phyloP scores from a whole-genome alignment of 2,888 invertebrate genomes.

The Tholera decimalis region DNA sequence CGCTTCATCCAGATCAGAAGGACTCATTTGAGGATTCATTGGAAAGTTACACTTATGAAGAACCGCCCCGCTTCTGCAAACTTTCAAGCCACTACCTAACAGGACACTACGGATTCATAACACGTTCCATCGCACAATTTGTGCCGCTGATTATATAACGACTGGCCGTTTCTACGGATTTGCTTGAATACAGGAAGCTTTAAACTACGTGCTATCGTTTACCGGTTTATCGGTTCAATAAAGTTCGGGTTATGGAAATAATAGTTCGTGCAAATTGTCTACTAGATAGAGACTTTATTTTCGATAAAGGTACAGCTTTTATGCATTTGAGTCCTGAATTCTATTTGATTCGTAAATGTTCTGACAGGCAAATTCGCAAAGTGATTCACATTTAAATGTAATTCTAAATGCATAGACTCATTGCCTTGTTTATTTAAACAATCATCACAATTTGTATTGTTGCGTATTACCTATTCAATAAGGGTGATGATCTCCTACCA shows the following conservation, averaged over 20 bases:
- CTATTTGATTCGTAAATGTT: too few species aligned
- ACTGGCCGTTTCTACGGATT: constrained; percentile 6
- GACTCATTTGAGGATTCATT: too few species aligned
- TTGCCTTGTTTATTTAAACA: too few species aligned
- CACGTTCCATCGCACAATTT: constrained; percentile 20
- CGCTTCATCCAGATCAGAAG: too few species aligned
- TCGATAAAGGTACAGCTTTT: too few species aligned
- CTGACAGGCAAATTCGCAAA: too few species aligned
- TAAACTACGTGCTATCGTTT: constrained; percentile 9
- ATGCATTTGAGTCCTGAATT: too few species aligned
- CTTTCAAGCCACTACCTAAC: not conserved
- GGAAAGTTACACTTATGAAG: not conserved
- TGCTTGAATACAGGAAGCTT: not conserved
- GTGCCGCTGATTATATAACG: constrained; percentile 12
- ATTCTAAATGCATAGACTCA: too few species aligned
- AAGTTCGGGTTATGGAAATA: not conserved
- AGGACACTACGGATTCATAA: constrained; percentile 1
- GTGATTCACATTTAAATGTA: too few species aligned
- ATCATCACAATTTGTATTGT: too few species aligned
- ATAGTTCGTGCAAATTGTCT: not conserved
- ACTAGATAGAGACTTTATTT: not conserved
- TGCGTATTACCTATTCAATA: too few species aligned
- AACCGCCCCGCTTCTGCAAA: not conserved
- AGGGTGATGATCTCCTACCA: too few species aligned
- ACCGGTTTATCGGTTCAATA: not conserved